These are phyloP conservation scores for Capromys pilorides DNA, from an alignment of 2,797 vertebrate species.

Conservation along the genomic window DNA sequence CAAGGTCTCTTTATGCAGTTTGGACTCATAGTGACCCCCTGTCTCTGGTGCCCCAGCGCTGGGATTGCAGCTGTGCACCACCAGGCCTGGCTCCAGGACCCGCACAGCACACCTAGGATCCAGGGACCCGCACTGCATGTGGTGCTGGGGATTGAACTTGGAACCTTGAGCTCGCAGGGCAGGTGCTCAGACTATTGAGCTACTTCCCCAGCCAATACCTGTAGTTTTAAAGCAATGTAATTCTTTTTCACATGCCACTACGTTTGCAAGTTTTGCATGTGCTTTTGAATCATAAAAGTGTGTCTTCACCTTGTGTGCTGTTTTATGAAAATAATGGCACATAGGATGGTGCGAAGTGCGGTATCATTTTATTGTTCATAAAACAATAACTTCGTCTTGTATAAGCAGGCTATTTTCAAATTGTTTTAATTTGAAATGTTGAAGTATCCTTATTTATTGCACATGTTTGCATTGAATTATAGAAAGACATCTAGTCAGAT, in stretches of 20 bases:
- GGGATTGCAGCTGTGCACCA: too few species aligned
- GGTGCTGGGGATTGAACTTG: too few species aligned
- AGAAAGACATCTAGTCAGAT: background rate
- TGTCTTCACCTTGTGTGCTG: background rate
- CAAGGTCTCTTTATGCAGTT: too few species aligned
- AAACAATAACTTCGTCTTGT: background rate
- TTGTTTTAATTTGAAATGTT: background rate
- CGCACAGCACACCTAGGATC: too few species aligned
- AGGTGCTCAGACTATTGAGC: too few species aligned
- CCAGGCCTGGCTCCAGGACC: too few species aligned
- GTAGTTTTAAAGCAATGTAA: background rate
- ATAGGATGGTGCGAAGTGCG: background rate
- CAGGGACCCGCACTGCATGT: too few species aligned
- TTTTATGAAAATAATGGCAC: background rate
- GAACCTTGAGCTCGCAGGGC: too few species aligned
- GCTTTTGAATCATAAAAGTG: background rate
- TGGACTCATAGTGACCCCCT: too few species aligned
- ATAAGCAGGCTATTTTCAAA: background rate
- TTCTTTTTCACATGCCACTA: background rate
- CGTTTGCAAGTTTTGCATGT: background rate
- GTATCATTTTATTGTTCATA: background rate
- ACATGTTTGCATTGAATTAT: background rate
- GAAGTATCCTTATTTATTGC: background rate
- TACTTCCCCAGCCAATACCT: too few species aligned
- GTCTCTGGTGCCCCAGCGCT: too few species aligned